These are phyloP conservation scores for Leptinotarsa undecemlineata DNA, from an alignment of 1,140 invertebrate genomes.

Conservation along the genomic window DNA sequence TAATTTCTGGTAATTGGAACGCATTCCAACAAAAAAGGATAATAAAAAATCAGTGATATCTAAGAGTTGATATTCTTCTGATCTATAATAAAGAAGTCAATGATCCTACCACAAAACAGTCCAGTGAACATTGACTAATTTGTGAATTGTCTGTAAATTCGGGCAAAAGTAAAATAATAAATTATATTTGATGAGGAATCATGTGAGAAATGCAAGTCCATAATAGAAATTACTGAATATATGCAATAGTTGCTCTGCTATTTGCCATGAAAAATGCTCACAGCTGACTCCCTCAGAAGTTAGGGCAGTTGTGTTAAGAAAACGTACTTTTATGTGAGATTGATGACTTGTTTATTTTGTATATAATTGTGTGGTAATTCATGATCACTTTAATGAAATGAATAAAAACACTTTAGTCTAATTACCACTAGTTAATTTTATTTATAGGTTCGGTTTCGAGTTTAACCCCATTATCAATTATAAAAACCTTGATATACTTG, in stretches of 20 bases:
- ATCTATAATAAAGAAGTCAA: not conserved
- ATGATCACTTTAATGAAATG: no score
- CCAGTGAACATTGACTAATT: not conserved
- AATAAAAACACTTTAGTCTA: no score
- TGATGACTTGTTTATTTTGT: no score
- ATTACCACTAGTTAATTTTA: no score
- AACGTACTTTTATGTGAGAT: not conserved
- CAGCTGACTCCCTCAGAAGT: not conserved
- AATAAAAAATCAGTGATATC: not conserved
- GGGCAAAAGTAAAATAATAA: slow-evolving; percentile 1
- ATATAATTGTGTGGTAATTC: no score
- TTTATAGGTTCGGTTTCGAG: no score
- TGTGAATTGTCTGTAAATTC: not conserved
- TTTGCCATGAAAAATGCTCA: slow-evolving; percentile 12
- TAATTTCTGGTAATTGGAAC: not conserved
- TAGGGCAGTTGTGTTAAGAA: not conserved
- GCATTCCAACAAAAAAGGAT: not conserved
- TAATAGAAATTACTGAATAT: slow-evolving; percentile 9
- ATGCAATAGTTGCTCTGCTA: not conserved
- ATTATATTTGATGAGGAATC: not conserved
- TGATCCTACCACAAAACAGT: not conserved
- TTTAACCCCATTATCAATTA: no score
- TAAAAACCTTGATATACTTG: no score
- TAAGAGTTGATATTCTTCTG: not conserved
- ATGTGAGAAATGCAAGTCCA: not conserved